A percentile compares a stretch with the other conserved stretches of the same genome.
phyloP scores from a whole-genome alignment of 2,888 invertebrate species.

The Gastrophysa polygoni region DNA sequence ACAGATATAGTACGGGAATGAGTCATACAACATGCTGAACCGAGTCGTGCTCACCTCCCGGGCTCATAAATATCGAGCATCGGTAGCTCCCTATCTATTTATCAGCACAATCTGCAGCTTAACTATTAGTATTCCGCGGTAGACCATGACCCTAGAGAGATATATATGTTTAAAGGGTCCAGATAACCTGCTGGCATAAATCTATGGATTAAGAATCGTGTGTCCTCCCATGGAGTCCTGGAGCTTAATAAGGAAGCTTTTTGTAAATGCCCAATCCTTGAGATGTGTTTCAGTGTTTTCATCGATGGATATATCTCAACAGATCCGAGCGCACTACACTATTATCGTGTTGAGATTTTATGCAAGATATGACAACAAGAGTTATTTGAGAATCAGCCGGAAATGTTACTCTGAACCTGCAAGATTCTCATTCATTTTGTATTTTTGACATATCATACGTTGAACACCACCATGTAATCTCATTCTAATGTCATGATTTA shows the following conservation, averaged over 20 bases:
- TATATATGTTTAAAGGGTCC: slow-evolving; percentile 54
- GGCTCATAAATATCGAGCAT: slow-evolving; percentile 53
- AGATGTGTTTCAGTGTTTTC: too few relatives aligned
- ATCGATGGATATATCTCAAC: too few relatives aligned
- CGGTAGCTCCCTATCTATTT: slow-evolving; percentile 57
- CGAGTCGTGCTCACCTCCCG: slow-evolving; percentile 16
- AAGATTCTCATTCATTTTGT: too few relatives aligned
- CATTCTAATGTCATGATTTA: too few relatives aligned
- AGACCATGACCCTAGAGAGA: slow-evolving; percentile 55
- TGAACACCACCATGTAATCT: too few relatives aligned
- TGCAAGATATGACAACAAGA: too few relatives aligned
- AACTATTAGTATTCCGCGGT: slow-evolving; percentile 58
- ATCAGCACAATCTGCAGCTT: slow-evolving; percentile 59
- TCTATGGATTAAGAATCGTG: slow-evolving; percentile 54
- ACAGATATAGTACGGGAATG: not conserved
- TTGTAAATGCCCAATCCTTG: slow-evolving; percentile 58
- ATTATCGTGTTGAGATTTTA: too few relatives aligned
- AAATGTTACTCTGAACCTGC: too few relatives aligned
- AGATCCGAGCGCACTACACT: too few relatives aligned
- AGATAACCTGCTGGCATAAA: slow-evolving; percentile 59
- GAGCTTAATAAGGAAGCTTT: slow-evolving; percentile 44
- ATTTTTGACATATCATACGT: too few relatives aligned
- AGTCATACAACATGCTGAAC: not conserved
- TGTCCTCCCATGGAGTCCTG: slow-evolving; percentile 50
- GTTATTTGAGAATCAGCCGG: too few relatives aligned